A percentile compares a stretch with the other conserved stretches of the same genome.
Conservation (phyloP, 2,797 vertebrate species). For the Pipistrellus nathusii region DNA sequence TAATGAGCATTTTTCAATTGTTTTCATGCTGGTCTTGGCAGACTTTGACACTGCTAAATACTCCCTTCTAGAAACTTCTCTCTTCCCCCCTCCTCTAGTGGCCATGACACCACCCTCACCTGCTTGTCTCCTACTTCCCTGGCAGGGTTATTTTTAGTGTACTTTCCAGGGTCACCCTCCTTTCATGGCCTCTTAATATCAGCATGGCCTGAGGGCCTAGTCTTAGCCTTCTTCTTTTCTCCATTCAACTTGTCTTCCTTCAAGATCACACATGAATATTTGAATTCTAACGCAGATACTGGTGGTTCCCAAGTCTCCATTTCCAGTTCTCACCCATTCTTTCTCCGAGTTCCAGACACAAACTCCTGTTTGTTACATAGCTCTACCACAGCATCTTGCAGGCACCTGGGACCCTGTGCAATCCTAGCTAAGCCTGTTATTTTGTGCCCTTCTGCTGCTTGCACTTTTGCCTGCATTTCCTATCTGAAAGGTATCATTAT, state of each 20-base stretch:
- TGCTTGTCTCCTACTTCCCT: neutral
- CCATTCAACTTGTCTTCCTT: neutral
- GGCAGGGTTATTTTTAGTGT: neutral
- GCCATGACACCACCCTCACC: slow-evolving; percentile 12
- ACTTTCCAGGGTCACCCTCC: neutral
- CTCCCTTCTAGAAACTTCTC: neutral
- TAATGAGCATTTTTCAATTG: neutral
- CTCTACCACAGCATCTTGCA: too few species aligned
- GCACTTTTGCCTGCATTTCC: neutral
- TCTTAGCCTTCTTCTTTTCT: neutral
- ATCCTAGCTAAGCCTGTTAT: neutral
- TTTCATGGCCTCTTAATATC: neutral
- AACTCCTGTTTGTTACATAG: neutral
- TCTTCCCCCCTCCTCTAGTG: slow-evolving; percentile 33
- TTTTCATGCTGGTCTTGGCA: slow-evolving; percentile 16
- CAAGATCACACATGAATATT: neutral
- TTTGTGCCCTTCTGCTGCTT: neutral
- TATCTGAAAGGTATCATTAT: neutral
- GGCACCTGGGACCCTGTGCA: neutral
- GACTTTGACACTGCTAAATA: neutral
- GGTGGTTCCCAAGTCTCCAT: neutral
- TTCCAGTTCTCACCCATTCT: neutral
- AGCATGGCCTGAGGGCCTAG: neutral
- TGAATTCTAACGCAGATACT: neutral
- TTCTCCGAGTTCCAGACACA: neutral